Evolutionary conservation across 2,797 vertebrate species (phyloP), one percentile per base, ranked within the genome.

Genomic region (Buphagus erythrorhynchus): DNA sequence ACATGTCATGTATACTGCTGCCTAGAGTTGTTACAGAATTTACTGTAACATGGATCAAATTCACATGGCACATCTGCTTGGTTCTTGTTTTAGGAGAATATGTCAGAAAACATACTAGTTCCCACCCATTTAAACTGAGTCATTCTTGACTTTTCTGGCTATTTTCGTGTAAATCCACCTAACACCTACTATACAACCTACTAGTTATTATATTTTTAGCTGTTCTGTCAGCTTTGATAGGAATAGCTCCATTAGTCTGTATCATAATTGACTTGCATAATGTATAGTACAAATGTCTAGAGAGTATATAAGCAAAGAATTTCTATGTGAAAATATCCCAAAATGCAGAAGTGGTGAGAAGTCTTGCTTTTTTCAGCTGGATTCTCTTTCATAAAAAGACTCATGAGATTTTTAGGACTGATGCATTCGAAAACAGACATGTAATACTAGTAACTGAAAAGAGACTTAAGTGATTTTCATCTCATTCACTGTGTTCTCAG

Each of bases 341-440:
- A 79, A 83, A 69, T 38, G n/a, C n/a, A 65, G 51, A 7, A 19
- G n/a, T 38, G 19, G 5, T 65, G 54, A 89, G 42, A 74, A 63
- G 29, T 61, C 46, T 59, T 72, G 24, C 3, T 6, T 73, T 90
- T 74, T 86, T 83, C 45, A 84, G 11, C 10, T 59, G 74, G 31
- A 43, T 88, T 86, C 26, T 67, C 21, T 45, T 80, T 48, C 16
- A 16, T 40, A 9, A 88, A 71, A 57, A 58, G 12, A 65, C 9
- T 84, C 15, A 16, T 25, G 10, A 75, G 42, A 61, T 31, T 68
- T 89, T 43, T 38, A 46, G 36, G 8, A 49, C n/a, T 7, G 13
- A 52, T n/a, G 29, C 1, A 2, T 73, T 94, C 31, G 9, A 29
- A 45, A 80, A 0, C 0, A 2, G 25, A 24, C 18, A 48, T 24